Evolutionary conservation across 2,797 vertebrate genomes (phyloP).

Genomic region (Sylvia borin): DNA sequence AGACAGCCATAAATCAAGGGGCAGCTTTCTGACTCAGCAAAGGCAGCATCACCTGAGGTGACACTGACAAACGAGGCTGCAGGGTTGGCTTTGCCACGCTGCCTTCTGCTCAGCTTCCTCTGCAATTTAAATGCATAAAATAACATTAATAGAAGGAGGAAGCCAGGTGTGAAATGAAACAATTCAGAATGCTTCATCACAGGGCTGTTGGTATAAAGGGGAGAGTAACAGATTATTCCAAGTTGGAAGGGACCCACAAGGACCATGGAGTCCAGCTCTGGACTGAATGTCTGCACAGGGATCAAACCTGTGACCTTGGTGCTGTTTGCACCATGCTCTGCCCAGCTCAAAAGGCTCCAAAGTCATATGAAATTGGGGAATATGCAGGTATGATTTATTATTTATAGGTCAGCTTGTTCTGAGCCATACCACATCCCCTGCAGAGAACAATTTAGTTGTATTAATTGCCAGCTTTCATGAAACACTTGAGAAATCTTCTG

Average conservation of each 20-base stretch:
- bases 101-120: not conserved
- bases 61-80: not conserved
- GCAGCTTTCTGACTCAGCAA: constrained; percentile 23
- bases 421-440: not conserved
- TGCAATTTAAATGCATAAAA: constrained; percentile 26
- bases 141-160: not conserved
- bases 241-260: not conserved
- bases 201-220: not conserved
- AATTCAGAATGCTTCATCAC: constrained; percentile 23
- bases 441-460: not conserved
- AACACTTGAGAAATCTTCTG: not conserved
- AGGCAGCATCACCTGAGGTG: not conserved
- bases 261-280: not conserved
- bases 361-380: not conserved
- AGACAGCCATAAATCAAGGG: not conserved
- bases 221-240: not conserved
- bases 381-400: not conserved
- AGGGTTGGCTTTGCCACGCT: not conserved
- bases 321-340: not conserved
- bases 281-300: not conserved
- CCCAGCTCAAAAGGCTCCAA: not conserved
- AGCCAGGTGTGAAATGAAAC: constrained; percentile 23
- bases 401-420: not conserved
- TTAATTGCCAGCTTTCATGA: not conserved
- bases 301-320: not conserved